These are phyloP conservation scores for Drymodes brunneopygia DNA, from an alignment of 2,113 vertebrate genomes.

Conservation along the genomic window DNA sequence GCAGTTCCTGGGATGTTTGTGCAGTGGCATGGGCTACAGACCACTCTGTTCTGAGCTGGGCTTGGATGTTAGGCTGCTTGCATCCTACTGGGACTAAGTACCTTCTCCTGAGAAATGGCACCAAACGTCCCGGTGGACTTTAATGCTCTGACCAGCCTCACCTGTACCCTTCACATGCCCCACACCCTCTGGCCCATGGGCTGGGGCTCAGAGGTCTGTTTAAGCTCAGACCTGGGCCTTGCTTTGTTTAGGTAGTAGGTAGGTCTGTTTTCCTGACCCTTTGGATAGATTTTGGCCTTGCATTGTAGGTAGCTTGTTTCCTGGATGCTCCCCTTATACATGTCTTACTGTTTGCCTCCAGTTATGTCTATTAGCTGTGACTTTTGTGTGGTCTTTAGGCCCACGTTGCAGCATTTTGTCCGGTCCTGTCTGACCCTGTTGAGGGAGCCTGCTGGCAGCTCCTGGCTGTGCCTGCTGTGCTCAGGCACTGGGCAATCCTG, in stretches of 20 bases:
- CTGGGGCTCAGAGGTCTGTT: background rate
- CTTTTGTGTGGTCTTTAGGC: background rate
- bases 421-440: background rate
- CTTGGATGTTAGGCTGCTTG: background rate
- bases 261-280: fast-evolving
- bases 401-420: background rate
- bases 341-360: background rate
- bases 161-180: background rate
- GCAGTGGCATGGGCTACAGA: fast-evolving
- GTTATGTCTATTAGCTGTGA: background rate
- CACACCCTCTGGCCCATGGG: background rate
- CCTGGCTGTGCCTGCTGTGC: background rate
- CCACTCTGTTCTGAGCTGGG: background rate
- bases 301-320: background rate
- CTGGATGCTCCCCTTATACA: fast-evolving
- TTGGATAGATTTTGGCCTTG: background rate
- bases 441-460: background rate
- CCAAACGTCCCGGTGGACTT: background rate
- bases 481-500: background rate
- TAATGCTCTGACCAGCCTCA: background rate
- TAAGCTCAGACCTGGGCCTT: background rate
- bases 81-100: background rate
- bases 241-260: background rate
- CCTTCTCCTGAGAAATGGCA: background rate
- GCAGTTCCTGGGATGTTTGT: background rate